A percentile compares a stretch with the other conserved stretches of the same genome.
Evolutionary conservation across 2,797 vertebrate genomes (phyloP).

Genomic region (Silurus lanzhouensis): DNA sequence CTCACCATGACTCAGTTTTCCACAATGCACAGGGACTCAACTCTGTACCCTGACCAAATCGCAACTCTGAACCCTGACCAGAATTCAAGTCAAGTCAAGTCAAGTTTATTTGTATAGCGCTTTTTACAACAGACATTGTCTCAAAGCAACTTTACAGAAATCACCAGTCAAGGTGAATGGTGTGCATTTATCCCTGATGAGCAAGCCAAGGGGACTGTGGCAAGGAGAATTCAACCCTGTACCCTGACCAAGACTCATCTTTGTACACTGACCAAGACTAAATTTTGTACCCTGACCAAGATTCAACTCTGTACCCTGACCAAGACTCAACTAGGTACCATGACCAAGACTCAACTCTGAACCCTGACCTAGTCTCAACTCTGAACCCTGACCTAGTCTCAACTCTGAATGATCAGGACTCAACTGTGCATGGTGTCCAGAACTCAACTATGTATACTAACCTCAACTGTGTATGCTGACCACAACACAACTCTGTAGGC

Average conservation of each 20-base stretch:
- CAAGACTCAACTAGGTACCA: not conserved
- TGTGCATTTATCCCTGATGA: too few species aligned
- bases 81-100: too few species aligned
- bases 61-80: not conserved
- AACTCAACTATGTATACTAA: too few species aligned
- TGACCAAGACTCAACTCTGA: not conserved
- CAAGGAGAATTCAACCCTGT: not conserved
- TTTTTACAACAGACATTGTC: too few species aligned
- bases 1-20: too few species aligned
- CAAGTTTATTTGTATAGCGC: too few species aligned
- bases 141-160: too few species aligned
- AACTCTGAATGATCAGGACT: too few species aligned
- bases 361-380: not conserved
- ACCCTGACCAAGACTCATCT: not conserved
- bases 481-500: not conserved
- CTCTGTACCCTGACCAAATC: not conserved
- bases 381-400: not conserved
- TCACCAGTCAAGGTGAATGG: too few species aligned
- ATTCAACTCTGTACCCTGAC: not conserved
- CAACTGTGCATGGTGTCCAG: too few species aligned
- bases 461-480: not conserved
- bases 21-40: not conserved
- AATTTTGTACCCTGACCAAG: not conserved
- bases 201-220: too few species aligned
- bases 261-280: not conserved